Percentiles rank a stretch among this genome's conserved stretches.
Conservation (phyloP, 2,113 vertebrate species). For the Microcebus murinus region DNA sequence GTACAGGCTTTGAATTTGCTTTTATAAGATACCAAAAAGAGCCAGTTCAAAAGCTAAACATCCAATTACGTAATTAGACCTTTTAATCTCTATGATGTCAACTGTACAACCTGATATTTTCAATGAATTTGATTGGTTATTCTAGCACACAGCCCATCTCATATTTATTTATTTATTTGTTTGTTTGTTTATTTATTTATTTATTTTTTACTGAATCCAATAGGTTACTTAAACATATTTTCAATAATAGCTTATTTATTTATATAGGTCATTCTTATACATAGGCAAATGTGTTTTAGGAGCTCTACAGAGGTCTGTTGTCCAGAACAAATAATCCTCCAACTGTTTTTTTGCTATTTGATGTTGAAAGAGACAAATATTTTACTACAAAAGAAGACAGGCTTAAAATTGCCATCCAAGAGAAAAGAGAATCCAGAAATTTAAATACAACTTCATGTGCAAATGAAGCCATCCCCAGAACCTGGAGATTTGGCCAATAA, state of each 20-base stretch:
- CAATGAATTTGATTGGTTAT: background rate
- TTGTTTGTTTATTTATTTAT: background rate
- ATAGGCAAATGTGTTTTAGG: background rate
- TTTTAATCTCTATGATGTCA: background rate
- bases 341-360: background rate
- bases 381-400: background rate
- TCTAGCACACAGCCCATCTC: background rate
- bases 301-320: background rate
- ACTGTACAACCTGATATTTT: background rate
- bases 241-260: background rate
- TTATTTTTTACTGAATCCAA: background rate
- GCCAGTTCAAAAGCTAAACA: background rate
- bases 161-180: background rate
- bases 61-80: background rate
- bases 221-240: background rate
- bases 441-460: background rate
- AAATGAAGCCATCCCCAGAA: background rate
- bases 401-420: background rate
- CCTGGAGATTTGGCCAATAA: background rate
- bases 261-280: background rate
- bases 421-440: background rate
- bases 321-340: background rate
- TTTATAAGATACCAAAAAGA: background rate
- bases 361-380: background rate
- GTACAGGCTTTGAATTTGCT: background rate